These are phyloP conservation scores for Tenualosa ilisha DNA, from an alignment of 2,797 vertebrate species.

Conservation along the genomic window DNA sequence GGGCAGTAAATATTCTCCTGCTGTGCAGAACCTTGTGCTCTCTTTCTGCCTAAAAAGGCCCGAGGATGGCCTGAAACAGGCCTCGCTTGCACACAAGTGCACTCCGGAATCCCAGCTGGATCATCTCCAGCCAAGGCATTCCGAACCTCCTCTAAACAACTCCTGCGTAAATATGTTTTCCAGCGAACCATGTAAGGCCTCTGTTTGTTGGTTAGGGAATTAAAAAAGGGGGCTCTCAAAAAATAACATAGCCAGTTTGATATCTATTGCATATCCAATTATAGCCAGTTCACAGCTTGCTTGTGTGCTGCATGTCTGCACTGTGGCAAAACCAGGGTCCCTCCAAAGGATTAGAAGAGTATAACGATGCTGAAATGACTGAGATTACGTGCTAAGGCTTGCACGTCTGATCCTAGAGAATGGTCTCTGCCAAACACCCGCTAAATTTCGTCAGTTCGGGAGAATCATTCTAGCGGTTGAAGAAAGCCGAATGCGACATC, in stretches of 20 bases:
- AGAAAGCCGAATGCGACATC: neutral
- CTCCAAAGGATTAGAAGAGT: neutral
- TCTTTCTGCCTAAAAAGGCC: slow-evolving; percentile 17
- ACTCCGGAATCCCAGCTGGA: slow-evolving; percentile 16
- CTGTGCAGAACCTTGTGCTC: slow-evolving; percentile 13
- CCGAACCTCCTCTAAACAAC: slow-evolving; percentile 11
- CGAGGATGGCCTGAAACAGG: slow-evolving; percentile 5
- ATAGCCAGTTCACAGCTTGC: slow-evolving; percentile 8
- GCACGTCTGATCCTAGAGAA: neutral
- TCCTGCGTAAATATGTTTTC: slow-evolving; percentile 12
- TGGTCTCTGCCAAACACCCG: neutral
- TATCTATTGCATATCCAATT: slow-evolving; percentile 12
- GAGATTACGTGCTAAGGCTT: neutral
- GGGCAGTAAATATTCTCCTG: slow-evolving; percentile 8
- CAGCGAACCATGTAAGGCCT: slow-evolving; percentile 18
- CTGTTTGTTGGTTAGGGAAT: slow-evolving; percentile 23
- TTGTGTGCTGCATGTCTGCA: neutral
- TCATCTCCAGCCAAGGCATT: slow-evolving; percentile 7
- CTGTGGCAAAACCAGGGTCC: neutral
- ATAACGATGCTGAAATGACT: slow-evolving; percentile 13
- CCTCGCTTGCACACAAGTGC: neutral
- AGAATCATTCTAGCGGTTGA: neutral
- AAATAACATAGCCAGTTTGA: slow-evolving; percentile 2
- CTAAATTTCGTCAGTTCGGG: slow-evolving; percentile 16
- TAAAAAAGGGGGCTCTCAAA: neutral